Conservation (phyloP, 2,797 vertebrate species). For the Sarcoramphus papa region DNA sequence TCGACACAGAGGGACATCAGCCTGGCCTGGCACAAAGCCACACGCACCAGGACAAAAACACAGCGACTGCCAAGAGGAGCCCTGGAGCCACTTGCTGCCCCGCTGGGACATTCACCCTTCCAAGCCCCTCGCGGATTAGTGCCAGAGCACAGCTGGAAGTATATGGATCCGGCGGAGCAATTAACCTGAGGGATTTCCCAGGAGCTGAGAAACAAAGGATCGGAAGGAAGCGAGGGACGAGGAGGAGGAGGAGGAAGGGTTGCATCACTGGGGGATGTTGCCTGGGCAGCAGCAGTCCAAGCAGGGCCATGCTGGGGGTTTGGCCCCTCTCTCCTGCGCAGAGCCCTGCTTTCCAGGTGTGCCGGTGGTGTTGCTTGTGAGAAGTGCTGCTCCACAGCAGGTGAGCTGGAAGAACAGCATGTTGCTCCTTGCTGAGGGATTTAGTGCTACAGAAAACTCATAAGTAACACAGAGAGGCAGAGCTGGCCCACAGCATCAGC, state of each 20-base stretch:
- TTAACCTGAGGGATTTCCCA: background rate
- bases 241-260: background rate
- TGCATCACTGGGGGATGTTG: background rate
- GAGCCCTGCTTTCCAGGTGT: background rate
- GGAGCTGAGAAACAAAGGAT: background rate
- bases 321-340: background rate
- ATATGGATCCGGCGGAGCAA: background rate
- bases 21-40: background rate
- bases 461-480: background rate
- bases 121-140: fast-evolving
- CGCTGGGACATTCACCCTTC: too few species aligned
- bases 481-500: background rate
- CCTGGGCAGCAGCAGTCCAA: background rate
- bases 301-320: background rate
- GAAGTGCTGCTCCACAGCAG: background rate
- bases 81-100: fast-evolving
- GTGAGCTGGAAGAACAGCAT: background rate
- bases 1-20: background rate
- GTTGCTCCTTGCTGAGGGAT: background rate
- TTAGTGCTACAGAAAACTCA: background rate
- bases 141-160: background rate
- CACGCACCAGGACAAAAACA: fast-evolving
- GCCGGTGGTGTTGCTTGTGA: fast-evolving
- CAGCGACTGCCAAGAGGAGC: fast-evolving
- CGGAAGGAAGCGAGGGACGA: background rate